Evolutionary conservation across 2,888 invertebrate genomes (phyloP).

Genomic region (Anoplius nigerrimus): DNA sequence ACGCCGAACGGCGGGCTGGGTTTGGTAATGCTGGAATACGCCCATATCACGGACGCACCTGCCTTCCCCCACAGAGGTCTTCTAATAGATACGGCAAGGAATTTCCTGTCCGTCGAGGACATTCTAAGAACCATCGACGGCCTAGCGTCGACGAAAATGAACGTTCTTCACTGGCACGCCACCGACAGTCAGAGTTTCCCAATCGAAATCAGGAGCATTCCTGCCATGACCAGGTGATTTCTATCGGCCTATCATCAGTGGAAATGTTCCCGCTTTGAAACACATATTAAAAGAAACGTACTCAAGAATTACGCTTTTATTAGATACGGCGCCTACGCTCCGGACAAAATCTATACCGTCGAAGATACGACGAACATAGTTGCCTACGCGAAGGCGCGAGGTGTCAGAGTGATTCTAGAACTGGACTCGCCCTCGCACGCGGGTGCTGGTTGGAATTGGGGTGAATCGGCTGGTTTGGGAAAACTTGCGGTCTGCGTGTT

Average conservation of each 20-base stretch:
- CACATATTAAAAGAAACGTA: too few species aligned
- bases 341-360: conserved; percentile 81
- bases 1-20: conserved; percentile 72
- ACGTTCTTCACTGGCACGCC: conserved; percentile 95
- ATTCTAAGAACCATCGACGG: conserved; percentile 87
- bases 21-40: conserved; percentile 80
- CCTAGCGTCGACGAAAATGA: conserved; percentile 92
- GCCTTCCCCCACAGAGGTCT: conserved; percentile 90
- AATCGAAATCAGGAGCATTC: conserved; percentile 84
- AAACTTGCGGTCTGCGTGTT: conserved; percentile 82
- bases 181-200: conserved; percentile 96
- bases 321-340: conserved; percentile 86
- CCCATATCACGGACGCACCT: conserved; percentile 86
- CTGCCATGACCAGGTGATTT: conserved; percentile 78
- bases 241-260: too few species aligned
- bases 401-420: conserved; percentile 91
- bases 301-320: too few species aligned
- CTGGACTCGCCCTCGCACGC: conserved; percentile 93
- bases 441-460: conserved; percentile 90
- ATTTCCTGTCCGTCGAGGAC: conserved; percentile 85
- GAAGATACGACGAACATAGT: conserved; percentile 82
- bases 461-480: conserved; percentile 78
- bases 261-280: conserved; percentile 17
- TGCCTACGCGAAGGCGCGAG: conserved; percentile 86
- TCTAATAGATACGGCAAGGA: conserved; percentile 91